Evolutionary conservation across 2,888 invertebrate species (phyloP).

Genomic region (Branchipolynoe longqiensis): DNA sequence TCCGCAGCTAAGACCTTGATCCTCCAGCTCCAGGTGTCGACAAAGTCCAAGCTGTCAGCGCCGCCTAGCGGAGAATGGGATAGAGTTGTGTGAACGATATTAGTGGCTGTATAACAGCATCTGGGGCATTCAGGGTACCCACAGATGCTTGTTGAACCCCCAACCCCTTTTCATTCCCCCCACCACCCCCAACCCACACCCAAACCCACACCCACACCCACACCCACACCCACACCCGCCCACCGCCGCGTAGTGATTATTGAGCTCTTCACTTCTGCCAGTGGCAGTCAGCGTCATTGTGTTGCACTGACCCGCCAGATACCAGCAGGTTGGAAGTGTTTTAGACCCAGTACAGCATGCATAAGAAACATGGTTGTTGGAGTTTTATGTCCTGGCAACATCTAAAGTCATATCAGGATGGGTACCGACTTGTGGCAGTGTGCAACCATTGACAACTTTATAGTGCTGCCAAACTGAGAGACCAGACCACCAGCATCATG

Average conservation of each 20-base stretch:
- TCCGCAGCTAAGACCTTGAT: slow-evolving; percentile 25
- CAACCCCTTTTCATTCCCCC: too few relatives aligned
- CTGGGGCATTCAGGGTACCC: background rate
- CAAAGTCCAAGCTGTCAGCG: slow-evolving; percentile 25
- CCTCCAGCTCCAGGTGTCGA: slow-evolving; percentile 15
- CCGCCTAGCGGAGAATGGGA: slow-evolving; percentile 1
- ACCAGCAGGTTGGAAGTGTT: too few relatives aligned
- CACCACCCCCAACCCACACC: too few relatives aligned
- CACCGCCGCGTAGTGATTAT: slow-evolving; percentile 15
- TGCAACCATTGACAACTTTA: too few relatives aligned
- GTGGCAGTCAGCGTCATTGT: slow-evolving; percentile 14
- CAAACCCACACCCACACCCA: too few relatives aligned
- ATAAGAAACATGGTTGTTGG: too few relatives aligned
- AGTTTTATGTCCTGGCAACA: background rate
- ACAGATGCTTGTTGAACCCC: slow-evolving; percentile 32
- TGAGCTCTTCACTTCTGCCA: slow-evolving; percentile 24
- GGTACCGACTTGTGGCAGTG: background rate
- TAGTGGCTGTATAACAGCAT: slow-evolving; percentile 12
- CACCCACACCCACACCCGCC: too few relatives aligned
- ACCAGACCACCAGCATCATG: too few relatives aligned
- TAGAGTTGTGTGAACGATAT: background rate
- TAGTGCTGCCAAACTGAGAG: too few relatives aligned
- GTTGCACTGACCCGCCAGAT: too few relatives aligned
- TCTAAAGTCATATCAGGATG: background rate
- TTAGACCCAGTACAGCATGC: too few relatives aligned